These are phyloP conservation scores for Aurelia aurita DNA, from an alignment of 30 jellyfish, hydroid and myxozoan genomes.

Conservation along the genomic window DNA sequence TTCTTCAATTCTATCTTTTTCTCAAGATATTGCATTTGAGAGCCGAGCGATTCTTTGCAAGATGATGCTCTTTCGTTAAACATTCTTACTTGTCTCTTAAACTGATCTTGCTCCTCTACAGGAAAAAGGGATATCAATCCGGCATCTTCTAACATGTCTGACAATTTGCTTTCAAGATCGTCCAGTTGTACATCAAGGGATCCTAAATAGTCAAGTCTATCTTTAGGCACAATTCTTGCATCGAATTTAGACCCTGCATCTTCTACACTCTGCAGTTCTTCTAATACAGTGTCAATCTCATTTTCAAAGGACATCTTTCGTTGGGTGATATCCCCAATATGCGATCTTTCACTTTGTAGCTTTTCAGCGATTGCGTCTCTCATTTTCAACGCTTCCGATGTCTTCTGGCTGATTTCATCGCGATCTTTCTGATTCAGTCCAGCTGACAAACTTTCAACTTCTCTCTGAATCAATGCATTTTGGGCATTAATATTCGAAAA, in stretches of 20 bases:
- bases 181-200: not conserved
- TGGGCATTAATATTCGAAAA: not conserved
- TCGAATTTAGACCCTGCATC: not conserved
- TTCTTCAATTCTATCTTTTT: conserved; percentile 7
- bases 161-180: not conserved
- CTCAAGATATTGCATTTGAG: not conserved
- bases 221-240: not conserved
- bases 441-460: not conserved
- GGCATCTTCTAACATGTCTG: conserved; percentile 5
- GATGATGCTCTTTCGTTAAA: conserved; percentile 9
- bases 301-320: conserved; percentile 13
- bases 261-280: conserved; percentile 3
- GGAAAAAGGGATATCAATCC: conserved; percentile 6
- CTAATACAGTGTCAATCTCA: conserved; percentile 11
- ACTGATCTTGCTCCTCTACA: conserved; percentile 4
- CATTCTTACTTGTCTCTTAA: not conserved
- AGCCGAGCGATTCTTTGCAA: conserved; percentile 11
- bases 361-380: not conserved
- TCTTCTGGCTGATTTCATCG: not conserved
- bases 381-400: not conserved
- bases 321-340: not conserved
- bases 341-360: not conserved
- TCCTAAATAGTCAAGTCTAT: not conserved
- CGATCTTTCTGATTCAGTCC: not conserved
- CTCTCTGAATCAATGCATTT: not conserved